These are phyloP conservation scores for Xiphophorus hellerii DNA, from an alignment of 2,113 vertebrate species.

Conservation along the genomic window DNA sequence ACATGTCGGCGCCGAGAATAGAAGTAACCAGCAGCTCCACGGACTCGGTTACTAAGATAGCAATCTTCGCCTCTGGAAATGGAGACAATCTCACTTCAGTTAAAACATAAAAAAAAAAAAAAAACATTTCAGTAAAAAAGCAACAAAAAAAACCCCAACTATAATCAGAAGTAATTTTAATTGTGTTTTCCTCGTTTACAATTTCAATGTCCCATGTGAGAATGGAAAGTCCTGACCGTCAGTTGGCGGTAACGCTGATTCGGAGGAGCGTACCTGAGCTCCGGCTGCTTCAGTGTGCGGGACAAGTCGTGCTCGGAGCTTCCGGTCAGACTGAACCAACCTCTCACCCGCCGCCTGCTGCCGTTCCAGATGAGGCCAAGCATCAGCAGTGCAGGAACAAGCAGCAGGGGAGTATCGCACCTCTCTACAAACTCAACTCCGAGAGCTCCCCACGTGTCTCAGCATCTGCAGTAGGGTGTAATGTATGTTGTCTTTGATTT, in stretches of 20 bases:
- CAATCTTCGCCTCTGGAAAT: not conserved
- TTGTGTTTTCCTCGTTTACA: not conserved
- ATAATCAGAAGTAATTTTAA: not conserved
- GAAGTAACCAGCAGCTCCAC: not conserved
- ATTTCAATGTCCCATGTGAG: not conserved
- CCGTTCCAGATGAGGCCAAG: constrained; percentile 70
- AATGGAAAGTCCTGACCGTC: constrained; percentile 13
- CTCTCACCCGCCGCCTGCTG: constrained; percentile 55
- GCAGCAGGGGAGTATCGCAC: constrained; percentile 62
- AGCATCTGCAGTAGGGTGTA: constrained; percentile 57
- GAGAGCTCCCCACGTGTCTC: constrained; percentile 43
- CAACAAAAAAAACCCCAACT: too few species aligned
- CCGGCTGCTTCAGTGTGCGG: constrained; percentile 29
- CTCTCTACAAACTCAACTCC: constrained; percentile 41
- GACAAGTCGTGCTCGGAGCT: constrained; percentile 34
- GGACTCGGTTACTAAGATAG: not conserved
- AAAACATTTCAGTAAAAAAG: not conserved
- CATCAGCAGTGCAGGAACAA: constrained; percentile 28
- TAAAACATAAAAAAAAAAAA: not conserved
- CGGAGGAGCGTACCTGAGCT: not conserved
- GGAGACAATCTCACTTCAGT: not conserved
- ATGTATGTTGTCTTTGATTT: constrained; percentile 61
- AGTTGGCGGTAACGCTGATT: constrained; percentile 2
- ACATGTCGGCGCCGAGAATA: not conserved
- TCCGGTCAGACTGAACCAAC: constrained; percentile 46